Conservation (phyloP, 2,113 vertebrate genomes). For the Arvicanthis niloticus region DNA sequence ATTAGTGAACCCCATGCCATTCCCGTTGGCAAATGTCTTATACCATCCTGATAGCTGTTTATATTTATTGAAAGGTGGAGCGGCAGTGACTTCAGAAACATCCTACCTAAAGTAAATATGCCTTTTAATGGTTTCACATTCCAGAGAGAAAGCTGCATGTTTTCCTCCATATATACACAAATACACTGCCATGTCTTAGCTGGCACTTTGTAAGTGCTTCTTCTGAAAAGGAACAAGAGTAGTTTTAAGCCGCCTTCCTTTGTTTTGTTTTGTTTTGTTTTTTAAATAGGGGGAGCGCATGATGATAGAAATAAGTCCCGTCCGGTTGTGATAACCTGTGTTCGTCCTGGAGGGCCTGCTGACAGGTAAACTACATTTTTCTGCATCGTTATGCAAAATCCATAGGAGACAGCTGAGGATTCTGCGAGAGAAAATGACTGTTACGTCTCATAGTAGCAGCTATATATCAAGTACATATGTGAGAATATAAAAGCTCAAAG, state of each 20-base stretch:
- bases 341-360: conserved; percentile 96
- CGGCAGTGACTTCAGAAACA: not conserved
- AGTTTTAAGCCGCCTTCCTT: conserved; percentile 58
- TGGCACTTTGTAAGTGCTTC: conserved; percentile 68
- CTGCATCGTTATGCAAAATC: conserved; percentile 59
- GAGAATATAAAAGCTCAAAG: conserved; percentile 22
- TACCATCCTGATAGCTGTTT: not conserved
- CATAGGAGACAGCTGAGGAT: conserved; percentile 70
- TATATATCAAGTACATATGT: not conserved
- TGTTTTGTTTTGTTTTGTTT: conserved; percentile 29
- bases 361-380: conserved; percentile 93
- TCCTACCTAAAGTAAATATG: not conserved
- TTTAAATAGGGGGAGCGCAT: conserved; percentile 92
- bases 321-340: conserved; percentile 96
- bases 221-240: conserved; percentile 59
- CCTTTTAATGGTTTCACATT: not conserved
- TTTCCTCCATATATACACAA: not conserved
- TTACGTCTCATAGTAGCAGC: not conserved
- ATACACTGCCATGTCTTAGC: conserved; percentile 11
- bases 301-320: conserved; percentile 99
- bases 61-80: conserved; percentile 1
- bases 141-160: not conserved
- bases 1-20: not conserved
- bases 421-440: conserved; percentile 64
- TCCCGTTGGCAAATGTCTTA: not conserved